A percentile compares a stretch with the other conserved stretches of the same genome.
These are phyloP conservation scores for Pleuronectes platessa DNA, from an alignment of 2,113 vertebrate species.

Conservation along the genomic window DNA sequence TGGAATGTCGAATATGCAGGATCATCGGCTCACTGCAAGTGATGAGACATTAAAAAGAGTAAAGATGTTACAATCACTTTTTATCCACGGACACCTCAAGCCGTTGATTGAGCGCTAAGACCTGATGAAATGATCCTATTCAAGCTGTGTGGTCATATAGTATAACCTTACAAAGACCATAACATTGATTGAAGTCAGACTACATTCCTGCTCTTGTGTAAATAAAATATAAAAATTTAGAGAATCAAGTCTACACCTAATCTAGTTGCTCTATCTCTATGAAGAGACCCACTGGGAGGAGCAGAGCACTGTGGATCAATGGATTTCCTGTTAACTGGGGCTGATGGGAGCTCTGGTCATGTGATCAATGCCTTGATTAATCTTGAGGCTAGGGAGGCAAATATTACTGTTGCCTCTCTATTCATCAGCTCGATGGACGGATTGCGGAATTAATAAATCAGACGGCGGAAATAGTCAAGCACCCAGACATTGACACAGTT, in stretches of 20 bases:
- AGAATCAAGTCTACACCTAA: neutral
- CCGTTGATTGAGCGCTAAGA: neutral
- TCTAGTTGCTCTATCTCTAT: slow-evolving; percentile 20
- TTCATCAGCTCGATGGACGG: slow-evolving; percentile 34
- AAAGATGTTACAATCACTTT: no score
- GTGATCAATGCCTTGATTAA: slow-evolving; percentile 55
- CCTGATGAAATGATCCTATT: neutral
- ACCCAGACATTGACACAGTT: slow-evolving; percentile 8
- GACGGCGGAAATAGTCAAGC: neutral
- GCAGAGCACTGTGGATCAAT: slow-evolving; percentile 30
- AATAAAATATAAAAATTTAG: neutral
- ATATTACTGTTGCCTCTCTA: slow-evolving; percentile 40
- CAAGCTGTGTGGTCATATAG: neutral
- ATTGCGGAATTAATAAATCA: slow-evolving; percentile 29
- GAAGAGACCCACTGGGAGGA: slow-evolving; percentile 5
- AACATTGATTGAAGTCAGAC: neutral
- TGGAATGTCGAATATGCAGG: neutral
- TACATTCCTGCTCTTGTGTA: neutral
- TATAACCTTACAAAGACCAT: neutral
- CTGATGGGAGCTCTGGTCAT: slow-evolving; percentile 47
- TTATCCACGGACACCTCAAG: neutral
- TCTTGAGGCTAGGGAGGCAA: slow-evolving; percentile 37
- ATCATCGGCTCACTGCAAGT: neutral
- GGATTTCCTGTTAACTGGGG: slow-evolving; percentile 41
- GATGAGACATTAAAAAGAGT: no score